Percentiles rank a stretch among this genome's conserved stretches.
phyloP scores from a whole-genome alignment of 2,888 invertebrate genomes.

The Ypsolopha sequella region DNA sequence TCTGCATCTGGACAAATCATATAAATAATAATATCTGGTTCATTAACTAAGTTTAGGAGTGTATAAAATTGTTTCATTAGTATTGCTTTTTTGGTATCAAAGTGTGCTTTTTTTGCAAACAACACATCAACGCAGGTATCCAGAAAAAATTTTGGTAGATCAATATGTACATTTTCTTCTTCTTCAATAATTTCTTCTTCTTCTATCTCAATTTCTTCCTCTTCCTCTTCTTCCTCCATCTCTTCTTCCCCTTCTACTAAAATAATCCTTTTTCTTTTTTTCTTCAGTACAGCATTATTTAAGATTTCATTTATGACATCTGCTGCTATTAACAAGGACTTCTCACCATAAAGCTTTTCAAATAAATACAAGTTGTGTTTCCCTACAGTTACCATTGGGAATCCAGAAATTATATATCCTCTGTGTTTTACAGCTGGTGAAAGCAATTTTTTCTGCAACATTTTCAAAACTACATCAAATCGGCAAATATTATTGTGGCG shows the following conservation, averaged over 20 bases:
- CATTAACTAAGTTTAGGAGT: slow-evolving; percentile 35
- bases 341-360: slow-evolving; percentile 35
- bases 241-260: too few relatives aligned
- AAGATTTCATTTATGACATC: slow-evolving; percentile 34
- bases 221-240: slow-evolving; percentile 13
- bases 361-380: slow-evolving; percentile 23
- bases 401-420: slow-evolving; percentile 75
- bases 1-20: slow-evolving; percentile 67
- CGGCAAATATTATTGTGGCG: slow-evolving; percentile 61
- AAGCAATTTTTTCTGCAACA: slow-evolving; percentile 63
- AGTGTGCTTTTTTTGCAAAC: slow-evolving; percentile 20
- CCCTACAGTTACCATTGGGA: slow-evolving; percentile 70
- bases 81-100: slow-evolving; percentile 28
- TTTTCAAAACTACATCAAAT: slow-evolving; percentile 56
- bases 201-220: slow-evolving; percentile 13
- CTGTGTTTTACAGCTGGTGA: slow-evolving; percentile 64
- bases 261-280: slow-evolving; percentile 21
- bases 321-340: slow-evolving; percentile 26
- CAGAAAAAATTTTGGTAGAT: slow-evolving; percentile 44
- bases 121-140: slow-evolving; percentile 34
- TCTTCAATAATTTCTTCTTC: slow-evolving; percentile 3
- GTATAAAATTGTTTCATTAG: slow-evolving; percentile 35
- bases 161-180: slow-evolving; percentile 24
- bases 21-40: slow-evolving; percentile 68
- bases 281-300: slow-evolving; percentile 34